Evolutionary conservation across 35 echinoderm and acorn worm species (phyloP), one percentile per base, ranked within the genome.

Genomic region (Lytechinus pictus): DNA sequence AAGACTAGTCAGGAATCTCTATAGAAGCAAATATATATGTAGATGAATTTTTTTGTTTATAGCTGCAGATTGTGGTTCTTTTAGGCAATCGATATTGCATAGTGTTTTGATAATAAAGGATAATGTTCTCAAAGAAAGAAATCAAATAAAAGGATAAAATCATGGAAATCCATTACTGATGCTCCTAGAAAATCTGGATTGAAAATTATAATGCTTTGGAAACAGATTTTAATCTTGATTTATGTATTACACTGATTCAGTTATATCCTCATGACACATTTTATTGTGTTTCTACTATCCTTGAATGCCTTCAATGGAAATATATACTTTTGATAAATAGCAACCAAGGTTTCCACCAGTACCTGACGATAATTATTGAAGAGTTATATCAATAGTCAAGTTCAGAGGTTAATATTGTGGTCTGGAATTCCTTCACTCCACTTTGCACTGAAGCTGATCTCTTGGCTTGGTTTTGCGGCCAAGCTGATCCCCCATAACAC

Each of bases 361-460:
- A 79, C 33, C 33, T 24, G 66, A 79, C 19, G 4, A 79, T 79
- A 79, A 79, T 79, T 79, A 24, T 79, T 16, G 66, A 79, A 79
- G 66, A 79, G 66, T 79, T 79, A 24, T 79, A 79, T 79, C 66
- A 79, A 79, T 79, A 79, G 29, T 14, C 88, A 90, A 52, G 88
- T 90, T 90, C 88, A 90, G 52, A 6, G 29, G 88, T 90, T 52
- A 52, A 90, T 90, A 24, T 52, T 51, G 88, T 54, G 88, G 88
- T 90, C 10, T 54, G 88, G n/a, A 44, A 90, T 51, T 90, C 88
- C 87, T 52, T 54, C 3, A 12, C 52, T 44, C 33, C 8, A 21
- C 88, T 54, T 44, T 9, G n/a, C 29, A 90, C 88, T 29, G 52
- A 90, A 90, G 11, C 11, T 52, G 52, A 52, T 90, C 9, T 44